phyloP scores from a whole-genome alignment of 2,888 invertebrate genomes.

The Kryphioiulus occultus region DNA sequence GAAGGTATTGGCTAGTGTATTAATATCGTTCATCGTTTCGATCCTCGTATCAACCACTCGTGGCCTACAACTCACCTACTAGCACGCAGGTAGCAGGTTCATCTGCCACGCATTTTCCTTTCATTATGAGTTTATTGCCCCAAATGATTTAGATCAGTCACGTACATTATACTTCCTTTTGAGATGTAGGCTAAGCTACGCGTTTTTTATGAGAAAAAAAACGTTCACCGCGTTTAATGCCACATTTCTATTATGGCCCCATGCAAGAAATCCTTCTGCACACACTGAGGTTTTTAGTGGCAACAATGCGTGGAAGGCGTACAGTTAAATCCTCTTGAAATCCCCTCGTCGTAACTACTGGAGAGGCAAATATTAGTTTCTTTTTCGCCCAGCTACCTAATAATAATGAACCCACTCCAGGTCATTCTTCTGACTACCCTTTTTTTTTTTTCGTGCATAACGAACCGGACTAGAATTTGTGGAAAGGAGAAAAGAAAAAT shows the following conservation, averaged over 20 bases:
- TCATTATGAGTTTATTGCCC: slow-evolving; percentile 40
- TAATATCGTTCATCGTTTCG: background rate
- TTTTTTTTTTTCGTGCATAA: background rate
- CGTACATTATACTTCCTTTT: slow-evolving; percentile 24
- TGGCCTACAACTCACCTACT: background rate
- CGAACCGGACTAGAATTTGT: background rate
- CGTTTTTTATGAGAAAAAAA: background rate
- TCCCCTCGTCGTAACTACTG: background rate
- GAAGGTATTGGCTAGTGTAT: background rate
- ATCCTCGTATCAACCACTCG: background rate
- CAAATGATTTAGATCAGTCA: slow-evolving; percentile 40
- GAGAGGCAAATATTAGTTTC: background rate
- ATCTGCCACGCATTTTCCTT: slow-evolving; percentile 39
- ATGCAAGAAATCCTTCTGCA: background rate
- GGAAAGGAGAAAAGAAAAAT: background rate
- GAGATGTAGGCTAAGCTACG: slow-evolving; percentile 12
- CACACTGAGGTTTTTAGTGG: background rate
- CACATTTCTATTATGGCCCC: background rate
- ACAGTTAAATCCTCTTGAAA: slow-evolving; percentile 4
- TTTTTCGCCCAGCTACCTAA: background rate
- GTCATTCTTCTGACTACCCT: background rate
- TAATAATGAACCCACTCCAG: background rate
- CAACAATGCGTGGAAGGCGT: background rate
- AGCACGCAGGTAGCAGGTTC: slow-evolving; percentile 16
- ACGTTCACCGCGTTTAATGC: slow-evolving; percentile 27